phyloP scores from a whole-genome alignment of 1,140 invertebrate species.

The Caenorhabditis briggsae region DNA sequence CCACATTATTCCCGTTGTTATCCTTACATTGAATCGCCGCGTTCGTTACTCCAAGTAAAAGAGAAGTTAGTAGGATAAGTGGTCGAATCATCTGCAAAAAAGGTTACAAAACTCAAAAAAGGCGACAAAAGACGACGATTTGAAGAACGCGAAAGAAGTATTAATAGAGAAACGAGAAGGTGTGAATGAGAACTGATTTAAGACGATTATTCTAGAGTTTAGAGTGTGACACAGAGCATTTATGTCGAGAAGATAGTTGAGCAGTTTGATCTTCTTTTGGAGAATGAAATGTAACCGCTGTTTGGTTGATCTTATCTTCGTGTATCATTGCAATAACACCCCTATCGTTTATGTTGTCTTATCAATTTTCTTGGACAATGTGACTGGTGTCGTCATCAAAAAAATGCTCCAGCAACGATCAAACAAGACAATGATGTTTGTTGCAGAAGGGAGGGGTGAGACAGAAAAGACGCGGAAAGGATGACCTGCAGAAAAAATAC shows the following conservation, averaged over 20 bases:
- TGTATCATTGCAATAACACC: background rate
- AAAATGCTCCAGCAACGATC: background rate
- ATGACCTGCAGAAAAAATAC: background rate
- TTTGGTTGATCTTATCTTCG: constrained; percentile 31
- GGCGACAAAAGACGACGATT: background rate
- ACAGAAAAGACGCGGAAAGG: background rate
- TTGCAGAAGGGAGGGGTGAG: background rate
- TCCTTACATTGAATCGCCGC: constrained; percentile 43
- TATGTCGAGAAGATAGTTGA: background rate
- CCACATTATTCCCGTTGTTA: constrained; percentile 46
- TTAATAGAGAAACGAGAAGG: background rate
- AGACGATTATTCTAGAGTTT: constrained; percentile 7
- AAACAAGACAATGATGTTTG: constrained; percentile 43
- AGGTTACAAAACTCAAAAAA: background rate
- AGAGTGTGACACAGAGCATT: background rate
- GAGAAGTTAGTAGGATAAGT: constrained; percentile 16
- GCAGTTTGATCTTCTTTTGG: background rate
- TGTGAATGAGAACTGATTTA: background rate
- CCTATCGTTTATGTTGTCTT: background rate
- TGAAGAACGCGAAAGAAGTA: background rate
- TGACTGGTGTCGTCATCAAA: constrained; percentile 29
- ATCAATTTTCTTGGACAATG: constrained; percentile 15
- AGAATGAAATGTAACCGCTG: background rate
- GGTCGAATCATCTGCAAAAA: constrained; percentile 45
- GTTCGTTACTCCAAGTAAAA: background rate